phyloP scores from a whole-genome alignment of 2,113 vertebrate genomes.

The Peromyscus polionotus region DNA sequence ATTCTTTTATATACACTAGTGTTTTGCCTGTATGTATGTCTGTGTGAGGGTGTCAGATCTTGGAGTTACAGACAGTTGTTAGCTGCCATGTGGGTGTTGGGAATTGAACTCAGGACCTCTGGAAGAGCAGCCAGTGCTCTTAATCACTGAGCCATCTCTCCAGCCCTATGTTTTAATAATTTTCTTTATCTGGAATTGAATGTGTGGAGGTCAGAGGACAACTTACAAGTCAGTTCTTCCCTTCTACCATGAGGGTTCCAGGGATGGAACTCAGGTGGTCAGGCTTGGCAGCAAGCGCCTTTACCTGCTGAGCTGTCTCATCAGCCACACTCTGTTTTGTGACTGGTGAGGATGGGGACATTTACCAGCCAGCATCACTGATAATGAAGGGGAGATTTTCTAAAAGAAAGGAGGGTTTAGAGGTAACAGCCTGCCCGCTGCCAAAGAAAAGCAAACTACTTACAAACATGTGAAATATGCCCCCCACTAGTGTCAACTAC shows the following conservation, averaged over 20 bases:
- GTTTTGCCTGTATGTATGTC: too few species aligned
- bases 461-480: slow-evolving; percentile 22
- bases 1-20: too few species aligned
- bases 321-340: not conserved
- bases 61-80: too few species aligned
- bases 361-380: not conserved
- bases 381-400: not conserved
- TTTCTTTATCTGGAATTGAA: not conserved
- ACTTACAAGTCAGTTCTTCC: not conserved
- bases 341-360: not conserved
- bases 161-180: not conserved
- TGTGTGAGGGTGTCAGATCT: too few species aligned
- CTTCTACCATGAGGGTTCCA: not conserved
- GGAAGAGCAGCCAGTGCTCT: too few species aligned
- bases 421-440: not conserved
- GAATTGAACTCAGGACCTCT: too few species aligned
- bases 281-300: not conserved
- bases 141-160: too few species aligned
- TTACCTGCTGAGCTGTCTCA: not conserved
- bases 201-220: not conserved
- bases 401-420: slow-evolving; percentile 10
- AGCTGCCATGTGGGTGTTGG: too few species aligned
- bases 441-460: slow-evolving; percentile 5
- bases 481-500: slow-evolving; percentile 51
- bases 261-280: not conserved